Conservation (phyloP, 2,113 vertebrate species). For the Pseudorectes ferrugineus region DNA sequence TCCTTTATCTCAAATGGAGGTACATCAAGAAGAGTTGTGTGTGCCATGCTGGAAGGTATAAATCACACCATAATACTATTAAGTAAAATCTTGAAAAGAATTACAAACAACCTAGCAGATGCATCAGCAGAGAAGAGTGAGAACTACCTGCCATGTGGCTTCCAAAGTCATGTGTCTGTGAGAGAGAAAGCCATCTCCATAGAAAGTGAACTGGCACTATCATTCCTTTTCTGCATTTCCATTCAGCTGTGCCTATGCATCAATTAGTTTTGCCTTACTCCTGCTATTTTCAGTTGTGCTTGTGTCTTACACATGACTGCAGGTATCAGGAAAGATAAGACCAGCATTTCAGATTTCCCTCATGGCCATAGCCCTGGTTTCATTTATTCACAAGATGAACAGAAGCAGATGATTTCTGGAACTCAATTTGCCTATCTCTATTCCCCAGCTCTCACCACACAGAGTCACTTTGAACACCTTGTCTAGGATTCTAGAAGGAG, state of each 20-base stretch:
- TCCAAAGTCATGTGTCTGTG: background rate
- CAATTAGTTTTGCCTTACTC: constrained; percentile 1
- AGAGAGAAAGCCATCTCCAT: background rate
- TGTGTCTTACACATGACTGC: background rate
- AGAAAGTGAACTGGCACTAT: background rate
- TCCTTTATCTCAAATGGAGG: background rate
- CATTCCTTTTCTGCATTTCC: background rate
- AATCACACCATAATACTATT: background rate
- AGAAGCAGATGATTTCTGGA: background rate
- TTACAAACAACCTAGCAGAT: background rate
- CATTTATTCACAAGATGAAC: background rate
- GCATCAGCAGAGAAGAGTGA: background rate
- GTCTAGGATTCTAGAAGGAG: background rate
- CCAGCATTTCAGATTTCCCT: background rate
- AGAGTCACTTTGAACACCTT: background rate
- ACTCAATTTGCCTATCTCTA: background rate
- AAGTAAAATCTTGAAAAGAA: background rate
- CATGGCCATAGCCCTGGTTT: background rate
- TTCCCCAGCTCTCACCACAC: background rate
- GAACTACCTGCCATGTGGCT: background rate
- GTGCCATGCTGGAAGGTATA: background rate
- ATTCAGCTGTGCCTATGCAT: background rate
- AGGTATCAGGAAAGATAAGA: background rate
- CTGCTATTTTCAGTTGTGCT: background rate
- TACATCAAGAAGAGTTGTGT: background rate